Conservation (phyloP, 2,797 vertebrate genomes). For the Rhinoraja longicauda region DNA sequence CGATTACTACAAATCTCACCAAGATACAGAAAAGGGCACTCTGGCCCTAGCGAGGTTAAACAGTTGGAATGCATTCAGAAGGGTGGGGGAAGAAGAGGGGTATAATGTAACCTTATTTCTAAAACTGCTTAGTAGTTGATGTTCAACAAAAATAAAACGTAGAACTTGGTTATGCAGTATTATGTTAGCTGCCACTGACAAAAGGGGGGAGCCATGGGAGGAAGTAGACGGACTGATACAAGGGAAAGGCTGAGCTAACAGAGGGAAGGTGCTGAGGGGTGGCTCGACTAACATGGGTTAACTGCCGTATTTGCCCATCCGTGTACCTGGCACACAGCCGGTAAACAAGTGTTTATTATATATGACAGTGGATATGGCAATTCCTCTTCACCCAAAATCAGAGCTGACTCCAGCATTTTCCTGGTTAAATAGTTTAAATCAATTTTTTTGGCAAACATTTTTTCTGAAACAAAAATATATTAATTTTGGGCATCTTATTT, state of each 20-base stretch:
- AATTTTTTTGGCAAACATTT: neutral
- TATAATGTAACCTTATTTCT: neutral
- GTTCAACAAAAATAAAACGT: neutral
- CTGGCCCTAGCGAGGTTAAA: neutral
- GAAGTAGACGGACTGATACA: neutral
- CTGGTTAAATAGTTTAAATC: neutral
- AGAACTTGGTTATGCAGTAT: too few species aligned
- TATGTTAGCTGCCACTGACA: too few species aligned
- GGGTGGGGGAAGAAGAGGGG: neutral
- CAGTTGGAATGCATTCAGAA: neutral
- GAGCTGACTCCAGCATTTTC: neutral
- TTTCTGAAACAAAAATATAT: neutral
- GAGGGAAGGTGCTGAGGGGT: neutral
- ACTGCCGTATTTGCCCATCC: too few species aligned
- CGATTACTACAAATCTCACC: slow-evolving; percentile 22
- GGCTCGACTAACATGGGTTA: too few species aligned
- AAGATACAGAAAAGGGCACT: neutral
- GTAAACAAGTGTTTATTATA: neutral
- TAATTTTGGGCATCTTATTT: neutral
- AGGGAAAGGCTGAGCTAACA: neutral
- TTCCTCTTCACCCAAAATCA: neutral
- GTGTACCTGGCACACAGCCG: too few species aligned
- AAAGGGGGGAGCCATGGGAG: too few species aligned
- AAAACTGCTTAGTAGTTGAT: neutral
- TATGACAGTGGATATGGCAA: neutral